Base-by-base conservation (phyloP, 2,797 vertebrate genomes). In the Crax fasciolata region DNA sequence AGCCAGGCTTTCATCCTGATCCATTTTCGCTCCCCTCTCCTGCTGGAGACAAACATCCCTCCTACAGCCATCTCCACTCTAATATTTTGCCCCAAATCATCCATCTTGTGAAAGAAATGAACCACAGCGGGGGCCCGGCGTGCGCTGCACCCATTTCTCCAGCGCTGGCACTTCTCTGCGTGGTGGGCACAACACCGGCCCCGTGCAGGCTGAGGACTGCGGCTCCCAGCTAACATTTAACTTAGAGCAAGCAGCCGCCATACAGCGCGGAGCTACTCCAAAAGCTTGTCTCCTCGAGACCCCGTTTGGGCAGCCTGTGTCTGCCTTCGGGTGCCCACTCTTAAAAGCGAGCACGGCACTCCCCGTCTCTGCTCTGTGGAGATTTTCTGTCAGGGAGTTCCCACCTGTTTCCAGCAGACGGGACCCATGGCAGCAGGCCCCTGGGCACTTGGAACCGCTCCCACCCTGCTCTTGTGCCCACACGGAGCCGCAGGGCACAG, bases 221-320 rank as follows among this genome's bases (percentile, higher is more conserved):
- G 32, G 49, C 32, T 44, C 11, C 35, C 0, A 0, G 4, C 12
- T 62, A 59, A 59, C 13, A 2, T 8, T 8, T 8, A 13, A 27
- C 9, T 21, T 74, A 23, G 78, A 43, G 51, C 23, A n/a, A 35
- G 27, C 48, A 28, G 5, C 21, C 43, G 57, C 44, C 49, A 39
- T 28, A 30, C 24, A 7, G 38, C 43, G 66, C 54, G 28, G 32
- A 39, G 2, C 9, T 6, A 32, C 8, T 4, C 10, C 2, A 4
- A 23, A 28, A 27, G 35, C 30, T 19, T 35, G 11, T 38, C 43
- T 32, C 28, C 23, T 32, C 55, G 16, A 8, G 16, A 24, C 25
- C 3, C 24, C 2, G 8, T 46, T 28, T 11, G 20, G 74, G 59
- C 52, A 44, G 20, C 21, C 6, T 8, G 16, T 54, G 77, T 39